phyloP scores from a whole-genome alignment of 2,888 invertebrate species.

The Coleophora deauratella region DNA sequence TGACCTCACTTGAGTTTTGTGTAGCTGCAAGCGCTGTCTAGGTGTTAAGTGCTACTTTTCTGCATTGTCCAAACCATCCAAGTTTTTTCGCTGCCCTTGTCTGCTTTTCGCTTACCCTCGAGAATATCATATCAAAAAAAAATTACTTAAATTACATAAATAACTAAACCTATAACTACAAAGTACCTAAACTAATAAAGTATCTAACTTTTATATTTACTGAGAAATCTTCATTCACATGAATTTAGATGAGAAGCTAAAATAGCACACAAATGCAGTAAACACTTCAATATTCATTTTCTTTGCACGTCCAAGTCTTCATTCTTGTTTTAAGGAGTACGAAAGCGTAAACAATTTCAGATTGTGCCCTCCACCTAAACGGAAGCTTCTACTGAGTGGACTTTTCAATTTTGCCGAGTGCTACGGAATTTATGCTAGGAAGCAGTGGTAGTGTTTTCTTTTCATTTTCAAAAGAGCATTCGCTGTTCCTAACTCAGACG shows the following conservation, averaged over 20 bases:
- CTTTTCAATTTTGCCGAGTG: conserved; percentile 68
- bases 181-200: no score
- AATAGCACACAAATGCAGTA: conserved; percentile 12
- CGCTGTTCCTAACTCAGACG: conserved; percentile 22
- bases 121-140: no score
- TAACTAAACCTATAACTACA: no score
- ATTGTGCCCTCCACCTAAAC: conserved; percentile 50
- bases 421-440: conserved; percentile 49
- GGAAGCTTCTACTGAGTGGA: conserved; percentile 52
- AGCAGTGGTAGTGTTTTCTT: conserved; percentile 51
- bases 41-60: no score
- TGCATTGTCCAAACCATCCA: no score
- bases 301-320: conserved; percentile 23
- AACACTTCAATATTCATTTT: conserved; percentile 22
- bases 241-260: conserved; percentile 3
- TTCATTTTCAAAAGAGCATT: conserved; percentile 60
- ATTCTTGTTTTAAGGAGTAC: conserved; percentile 44
- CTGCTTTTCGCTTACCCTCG: no score
- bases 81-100: no score
- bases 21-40: no score
- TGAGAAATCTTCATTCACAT: no score
- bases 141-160: no score
- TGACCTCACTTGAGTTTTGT: no score
- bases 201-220: no score
- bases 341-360: conserved; percentile 55